These are phyloP conservation scores for Cephus sareptanus DNA, from an alignment of 2,888 invertebrate genomes.

Conservation along the genomic window DNA sequence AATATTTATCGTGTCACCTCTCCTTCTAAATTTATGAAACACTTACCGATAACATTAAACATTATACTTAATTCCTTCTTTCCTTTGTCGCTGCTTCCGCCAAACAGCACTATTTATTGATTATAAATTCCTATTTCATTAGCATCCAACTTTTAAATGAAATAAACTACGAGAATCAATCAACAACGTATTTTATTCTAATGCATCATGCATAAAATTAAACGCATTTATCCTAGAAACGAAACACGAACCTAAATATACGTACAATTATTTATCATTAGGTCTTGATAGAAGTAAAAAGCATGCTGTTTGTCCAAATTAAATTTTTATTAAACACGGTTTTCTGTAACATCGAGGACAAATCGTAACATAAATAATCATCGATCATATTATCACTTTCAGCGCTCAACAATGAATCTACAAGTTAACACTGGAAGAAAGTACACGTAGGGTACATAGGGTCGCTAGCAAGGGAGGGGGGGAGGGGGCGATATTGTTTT, in stretches of 20 bases:
- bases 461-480: constrained; percentile 18
- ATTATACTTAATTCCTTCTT: not conserved
- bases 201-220: not conserved
- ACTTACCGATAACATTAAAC: not conserved
- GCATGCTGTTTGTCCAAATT: constrained; percentile 60
- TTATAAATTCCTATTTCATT: not conserved
- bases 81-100: not conserved
- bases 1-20: too few relatives aligned
- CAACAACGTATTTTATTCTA: not conserved
- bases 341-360: constrained; percentile 65
- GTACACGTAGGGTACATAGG: constrained; percentile 41
- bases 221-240: not conserved
- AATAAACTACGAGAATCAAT: not conserved
- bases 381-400: constrained; percentile 64
- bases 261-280: too few relatives aligned
- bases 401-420: constrained; percentile 64
- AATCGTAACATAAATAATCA: constrained; percentile 64
- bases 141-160: not conserved
- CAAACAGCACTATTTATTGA: not conserved
- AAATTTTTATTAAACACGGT: constrained; percentile 66
- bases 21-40: too few relatives aligned
- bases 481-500: not conserved
- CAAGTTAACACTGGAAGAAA: constrained; percentile 64
- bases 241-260: too few relatives aligned
- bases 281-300: constrained; percentile 6